Evolutionary conservation across 2,888 invertebrate species (phyloP).

Genomic region (Rhagophthalmus giganteus): DNA sequence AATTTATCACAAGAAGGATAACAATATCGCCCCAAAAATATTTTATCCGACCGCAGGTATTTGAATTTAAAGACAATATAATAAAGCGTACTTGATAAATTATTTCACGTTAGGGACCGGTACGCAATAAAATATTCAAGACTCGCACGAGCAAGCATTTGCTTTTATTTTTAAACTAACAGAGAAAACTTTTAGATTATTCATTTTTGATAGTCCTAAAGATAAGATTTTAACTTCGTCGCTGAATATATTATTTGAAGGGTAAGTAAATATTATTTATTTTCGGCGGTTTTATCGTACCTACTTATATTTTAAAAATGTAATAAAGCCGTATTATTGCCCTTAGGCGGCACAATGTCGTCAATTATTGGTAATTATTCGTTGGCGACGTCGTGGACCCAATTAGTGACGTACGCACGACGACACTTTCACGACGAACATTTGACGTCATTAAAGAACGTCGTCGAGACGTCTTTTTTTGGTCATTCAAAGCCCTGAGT

Average conservation of each 20-base stretch:
- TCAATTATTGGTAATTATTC: too few species aligned
- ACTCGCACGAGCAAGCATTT: conserved; percentile 15
- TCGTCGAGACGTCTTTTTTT: too few species aligned
- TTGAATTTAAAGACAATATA: conserved; percentile 27
- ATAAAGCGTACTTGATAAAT: conserved; percentile 24
- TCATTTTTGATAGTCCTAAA: conserved; percentile 10
- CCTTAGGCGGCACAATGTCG: too few species aligned
- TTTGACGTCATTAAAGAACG: too few species aligned
- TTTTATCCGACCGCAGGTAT: conserved; percentile 19
- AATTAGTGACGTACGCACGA: too few species aligned
- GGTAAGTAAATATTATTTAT: neutral
- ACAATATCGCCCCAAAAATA: conserved; percentile 9
- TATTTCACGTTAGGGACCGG: conserved; percentile 24
- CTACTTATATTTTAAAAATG: too few species aligned
- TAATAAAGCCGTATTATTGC: too few species aligned
- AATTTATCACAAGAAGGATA: conserved; percentile 18
- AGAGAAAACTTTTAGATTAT: conserved; percentile 17
- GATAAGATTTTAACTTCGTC: neutral
- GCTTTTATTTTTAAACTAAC: conserved; percentile 18
- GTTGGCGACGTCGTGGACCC: too few species aligned
- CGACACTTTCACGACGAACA: too few species aligned
- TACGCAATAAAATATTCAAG: conserved; percentile 23
- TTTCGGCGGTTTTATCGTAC: too few species aligned
- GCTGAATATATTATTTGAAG: neutral
- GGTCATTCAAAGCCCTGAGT: too few species aligned